Percentiles rank a stretch among this genome's conserved stretches.
These are phyloP conservation scores for Vulpes lagopus DNA, from an alignment of 2,113 vertebrate species.

Conservation along the genomic window DNA sequence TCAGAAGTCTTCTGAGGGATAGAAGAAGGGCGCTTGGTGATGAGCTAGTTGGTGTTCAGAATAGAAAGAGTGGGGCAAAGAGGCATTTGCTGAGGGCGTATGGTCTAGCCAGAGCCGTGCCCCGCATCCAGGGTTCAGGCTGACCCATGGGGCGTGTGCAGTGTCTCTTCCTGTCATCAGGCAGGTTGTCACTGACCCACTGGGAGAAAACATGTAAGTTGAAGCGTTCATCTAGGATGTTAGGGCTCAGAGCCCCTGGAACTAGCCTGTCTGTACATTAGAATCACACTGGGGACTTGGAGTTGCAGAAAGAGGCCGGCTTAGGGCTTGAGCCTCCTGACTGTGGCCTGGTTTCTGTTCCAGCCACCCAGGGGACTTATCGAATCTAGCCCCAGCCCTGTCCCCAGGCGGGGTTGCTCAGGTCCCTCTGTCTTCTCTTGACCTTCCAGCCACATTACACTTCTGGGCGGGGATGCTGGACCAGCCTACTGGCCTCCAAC, in stretches of 20 bases:
- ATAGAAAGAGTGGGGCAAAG: background rate
- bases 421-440: background rate
- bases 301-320: background rate
- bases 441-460: background rate
- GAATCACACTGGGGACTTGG: background rate
- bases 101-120: rapidly evolving
- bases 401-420: rapidly evolving
- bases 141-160: rapidly evolving
- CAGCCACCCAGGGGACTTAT: rapidly evolving
- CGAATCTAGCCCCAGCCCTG: rapidly evolving
- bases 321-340: background rate
- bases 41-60: background rate
- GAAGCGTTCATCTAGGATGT: rapidly evolving
- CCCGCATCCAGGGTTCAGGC: rapidly evolving
- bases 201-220: background rate
- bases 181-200: background rate
- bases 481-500: rapidly evolving
- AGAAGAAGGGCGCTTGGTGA: background rate
- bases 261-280: background rate
- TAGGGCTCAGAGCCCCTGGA: background rate
- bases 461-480: background rate
- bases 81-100: rapidly evolving
- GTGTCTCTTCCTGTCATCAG: background rate
- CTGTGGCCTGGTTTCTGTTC: background rate
- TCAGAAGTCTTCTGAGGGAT: background rate